Base-by-base conservation (phyloP, 2,797 vertebrate species). In the Erpetoichthys calabaricus region DNA sequence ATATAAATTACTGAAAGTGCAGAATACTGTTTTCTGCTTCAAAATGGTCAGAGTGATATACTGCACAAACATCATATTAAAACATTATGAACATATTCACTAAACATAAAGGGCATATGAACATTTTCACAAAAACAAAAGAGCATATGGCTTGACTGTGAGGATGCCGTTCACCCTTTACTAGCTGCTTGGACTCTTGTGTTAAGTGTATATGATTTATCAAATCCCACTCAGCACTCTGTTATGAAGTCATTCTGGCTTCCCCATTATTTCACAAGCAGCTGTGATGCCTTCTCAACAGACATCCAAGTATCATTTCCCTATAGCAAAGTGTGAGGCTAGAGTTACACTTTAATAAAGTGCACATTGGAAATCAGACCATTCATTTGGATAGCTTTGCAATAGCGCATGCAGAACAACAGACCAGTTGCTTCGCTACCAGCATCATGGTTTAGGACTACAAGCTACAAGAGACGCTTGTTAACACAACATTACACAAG, bases 221-320 rank as follows among this genome's bases (percentile, higher is more conserved):
- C 52, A 67, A 61, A 61, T 44, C 52, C 53, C 47, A 47, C 55
- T 73, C 52, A 53, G 1, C 45, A 61, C 55, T 62, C 55, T 56
- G 58, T 55, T 55, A 68, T 6, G 65, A 70, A 67, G 58, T 65
- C 69, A 66, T 51, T 60, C 47, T 60, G 45, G 10, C 60, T 65
- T 74, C 41, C 47, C 5, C 71, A 57, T 59, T 47, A 62, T 62
- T 66, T 65, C 64, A 73, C 50, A 62, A 68, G 58, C 53, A 72
- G 64, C 71, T 53, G 6, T 55, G 63, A 64, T 62, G 56, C 56
- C 62, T 74, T 72, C 60, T 61, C 61, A 70, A 64, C 7, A 65
- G 49, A 59, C 45, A 45, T 54, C 25, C 3, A 61, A 52, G 58
- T 51, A 41, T n/a, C 9, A 60, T 57, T 71, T 75, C 59, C 60